phyloP scores from a whole-genome alignment of 2,888 invertebrate genomes.

The Monopis laevigella region DNA sequence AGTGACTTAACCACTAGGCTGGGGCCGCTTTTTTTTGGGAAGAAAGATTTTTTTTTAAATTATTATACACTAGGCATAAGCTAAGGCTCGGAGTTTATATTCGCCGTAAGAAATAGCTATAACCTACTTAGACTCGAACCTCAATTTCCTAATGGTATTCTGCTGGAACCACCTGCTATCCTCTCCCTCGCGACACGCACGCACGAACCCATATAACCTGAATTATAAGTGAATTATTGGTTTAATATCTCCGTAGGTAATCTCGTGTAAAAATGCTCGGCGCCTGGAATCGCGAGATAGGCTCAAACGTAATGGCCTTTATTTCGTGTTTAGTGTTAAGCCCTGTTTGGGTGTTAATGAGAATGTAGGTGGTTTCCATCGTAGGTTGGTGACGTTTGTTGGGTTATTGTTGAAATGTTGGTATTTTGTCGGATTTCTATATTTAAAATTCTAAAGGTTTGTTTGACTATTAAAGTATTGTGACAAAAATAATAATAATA shows the following conservation, averaged over 20 bases:
- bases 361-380: constrained; percentile 8
- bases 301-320: constrained; percentile 19
- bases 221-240: constrained; percentile 42
- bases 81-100: no score
- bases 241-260: constrained; percentile 40
- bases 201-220: constrained; percentile 27
- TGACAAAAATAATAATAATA: no score
- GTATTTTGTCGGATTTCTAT: no score
- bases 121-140: no score
- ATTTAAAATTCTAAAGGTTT: no score
- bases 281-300: constrained; percentile 41
- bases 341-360: constrained; percentile 12
- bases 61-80: no score
- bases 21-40: no score
- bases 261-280: constrained; percentile 41
- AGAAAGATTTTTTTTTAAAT: no score
- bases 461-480: no score
- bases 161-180: constrained; percentile 1
- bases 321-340: constrained; percentile 10
- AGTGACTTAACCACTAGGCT: no score
- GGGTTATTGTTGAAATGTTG: background rate
- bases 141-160: constrained; percentile 4
- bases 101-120: no score
- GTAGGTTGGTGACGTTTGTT: constrained; percentile 9
- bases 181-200: constrained; percentile 23